Conservation (phyloP, 2,113 vertebrate species). For the Merops nubicus region DNA sequence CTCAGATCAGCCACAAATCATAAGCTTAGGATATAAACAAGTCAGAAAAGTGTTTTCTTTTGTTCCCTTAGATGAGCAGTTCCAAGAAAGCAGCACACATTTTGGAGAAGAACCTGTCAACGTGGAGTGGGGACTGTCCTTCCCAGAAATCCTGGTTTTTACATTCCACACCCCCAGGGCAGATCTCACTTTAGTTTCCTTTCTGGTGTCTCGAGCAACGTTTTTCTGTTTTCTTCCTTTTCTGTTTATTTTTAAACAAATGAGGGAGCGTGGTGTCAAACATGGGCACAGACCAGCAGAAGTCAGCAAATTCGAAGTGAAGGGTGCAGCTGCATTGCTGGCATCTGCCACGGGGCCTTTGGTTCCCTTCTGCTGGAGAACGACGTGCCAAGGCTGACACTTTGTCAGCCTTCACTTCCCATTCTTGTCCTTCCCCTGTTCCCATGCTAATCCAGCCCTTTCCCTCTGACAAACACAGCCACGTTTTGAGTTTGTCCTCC, state of each 20-base stretch:
- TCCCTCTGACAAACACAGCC: background rate
- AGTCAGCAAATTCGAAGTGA: constrained; percentile 37
- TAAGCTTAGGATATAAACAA: background rate
- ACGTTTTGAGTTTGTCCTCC: background rate
- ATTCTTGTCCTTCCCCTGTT: background rate
- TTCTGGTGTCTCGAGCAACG: constrained; percentile 2
- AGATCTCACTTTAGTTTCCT: background rate
- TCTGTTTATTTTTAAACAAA: constrained; percentile 45
- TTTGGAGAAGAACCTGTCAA: background rate
- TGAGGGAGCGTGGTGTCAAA: background rate
- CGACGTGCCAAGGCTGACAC: background rate
- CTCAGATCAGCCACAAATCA: background rate
- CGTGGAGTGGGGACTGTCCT: background rate
- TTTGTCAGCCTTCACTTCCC: constrained; percentile 19
- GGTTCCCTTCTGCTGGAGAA: background rate
- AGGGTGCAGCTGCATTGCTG: background rate
- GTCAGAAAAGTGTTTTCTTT: background rate
- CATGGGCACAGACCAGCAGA: background rate
- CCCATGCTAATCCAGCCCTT: background rate
- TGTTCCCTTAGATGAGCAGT: background rate
- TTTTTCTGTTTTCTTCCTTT: constrained; percentile 15
- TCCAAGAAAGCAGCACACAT: background rate
- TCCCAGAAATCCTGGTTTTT: background rate
- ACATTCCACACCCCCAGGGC: background rate
- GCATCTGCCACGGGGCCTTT: background rate